phyloP scores from a whole-genome alignment of 2,888 invertebrate species.

The Xestia c-nigrum region DNA sequence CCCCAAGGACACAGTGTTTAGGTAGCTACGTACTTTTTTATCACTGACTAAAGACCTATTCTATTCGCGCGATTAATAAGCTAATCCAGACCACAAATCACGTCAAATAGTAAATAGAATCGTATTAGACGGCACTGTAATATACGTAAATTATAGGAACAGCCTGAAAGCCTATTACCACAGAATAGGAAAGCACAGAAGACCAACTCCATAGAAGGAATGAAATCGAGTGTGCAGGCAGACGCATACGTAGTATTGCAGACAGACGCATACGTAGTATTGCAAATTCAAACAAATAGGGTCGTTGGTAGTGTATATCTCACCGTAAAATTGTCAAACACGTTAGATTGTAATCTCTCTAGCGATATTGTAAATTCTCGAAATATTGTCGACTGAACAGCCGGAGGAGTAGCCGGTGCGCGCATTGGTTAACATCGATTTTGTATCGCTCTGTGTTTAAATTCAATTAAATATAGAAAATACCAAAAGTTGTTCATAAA shows the following conservation, averaged over 20 bases:
- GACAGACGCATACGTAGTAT: not conserved
- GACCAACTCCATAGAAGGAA: not conserved
- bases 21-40: not conserved
- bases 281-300: not conserved
- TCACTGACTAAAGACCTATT: slow-evolving; percentile 5
- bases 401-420: too few relatives aligned
- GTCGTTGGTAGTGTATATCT: not conserved
- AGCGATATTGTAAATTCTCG: too few relatives aligned
- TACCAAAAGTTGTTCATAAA: too few relatives aligned
- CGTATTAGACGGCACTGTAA: slow-evolving; percentile 23
- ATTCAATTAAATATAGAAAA: too few relatives aligned
- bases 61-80: slow-evolving; percentile 15
- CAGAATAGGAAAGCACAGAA: not conserved
- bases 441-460: too few relatives aligned
- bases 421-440: too few relatives aligned
- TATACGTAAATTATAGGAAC: slow-evolving; percentile 23
- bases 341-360: too few relatives aligned
- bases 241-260: not conserved
- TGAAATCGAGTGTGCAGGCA: not conserved
- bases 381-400: too few relatives aligned
- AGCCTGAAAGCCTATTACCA: slow-evolving; percentile 39
- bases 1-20: not conserved
- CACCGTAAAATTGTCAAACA: too few relatives aligned
- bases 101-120: slow-evolving; percentile 29
- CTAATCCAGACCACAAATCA: slow-evolving; percentile 17